Conservation (phyloP, 2,797 vertebrate species). For the Bucorvus abyssinicus region DNA sequence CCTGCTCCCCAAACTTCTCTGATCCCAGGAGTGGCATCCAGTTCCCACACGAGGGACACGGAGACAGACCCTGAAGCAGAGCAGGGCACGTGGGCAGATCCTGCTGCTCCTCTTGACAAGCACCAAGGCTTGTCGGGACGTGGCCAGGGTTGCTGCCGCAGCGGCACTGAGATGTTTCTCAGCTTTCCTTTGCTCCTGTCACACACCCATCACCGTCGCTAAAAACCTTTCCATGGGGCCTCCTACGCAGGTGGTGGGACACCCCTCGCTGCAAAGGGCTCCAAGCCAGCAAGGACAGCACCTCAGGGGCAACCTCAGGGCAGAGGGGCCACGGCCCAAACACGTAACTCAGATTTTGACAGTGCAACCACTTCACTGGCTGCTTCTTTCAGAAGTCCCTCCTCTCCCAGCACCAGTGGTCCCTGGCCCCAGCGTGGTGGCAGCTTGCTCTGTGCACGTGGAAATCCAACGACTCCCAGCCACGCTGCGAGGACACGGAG, state of each 20-base stretch:
- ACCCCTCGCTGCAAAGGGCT: background rate
- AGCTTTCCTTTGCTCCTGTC: background rate
- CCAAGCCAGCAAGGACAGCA: fast-evolving
- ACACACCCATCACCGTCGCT: fast-evolving
- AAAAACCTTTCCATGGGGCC: background rate
- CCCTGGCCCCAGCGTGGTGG: background rate
- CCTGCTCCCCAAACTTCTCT: background rate
- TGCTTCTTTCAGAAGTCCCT: background rate
- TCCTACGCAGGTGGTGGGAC: fast-evolving
- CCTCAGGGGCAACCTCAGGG: background rate
- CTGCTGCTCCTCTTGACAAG: background rate
- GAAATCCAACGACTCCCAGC: background rate
- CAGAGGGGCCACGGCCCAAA: background rate
- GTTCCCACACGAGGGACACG: background rate
- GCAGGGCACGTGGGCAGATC: background rate
- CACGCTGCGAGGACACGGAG: fast-evolving
- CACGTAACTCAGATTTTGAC: fast-evolving
- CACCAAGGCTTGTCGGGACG: background rate
- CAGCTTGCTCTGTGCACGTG: background rate
- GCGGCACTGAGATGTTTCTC: background rate
- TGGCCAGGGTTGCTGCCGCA: background rate
- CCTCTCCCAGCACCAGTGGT: background rate
- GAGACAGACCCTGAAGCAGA: background rate
- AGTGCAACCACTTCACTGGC: fast-evolving
- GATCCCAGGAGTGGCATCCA: too few relatives aligned